These are phyloP conservation scores for Zosterops japonicus DNA, from an alignment of 2,113 vertebrate genomes.

Conservation along the genomic window DNA sequence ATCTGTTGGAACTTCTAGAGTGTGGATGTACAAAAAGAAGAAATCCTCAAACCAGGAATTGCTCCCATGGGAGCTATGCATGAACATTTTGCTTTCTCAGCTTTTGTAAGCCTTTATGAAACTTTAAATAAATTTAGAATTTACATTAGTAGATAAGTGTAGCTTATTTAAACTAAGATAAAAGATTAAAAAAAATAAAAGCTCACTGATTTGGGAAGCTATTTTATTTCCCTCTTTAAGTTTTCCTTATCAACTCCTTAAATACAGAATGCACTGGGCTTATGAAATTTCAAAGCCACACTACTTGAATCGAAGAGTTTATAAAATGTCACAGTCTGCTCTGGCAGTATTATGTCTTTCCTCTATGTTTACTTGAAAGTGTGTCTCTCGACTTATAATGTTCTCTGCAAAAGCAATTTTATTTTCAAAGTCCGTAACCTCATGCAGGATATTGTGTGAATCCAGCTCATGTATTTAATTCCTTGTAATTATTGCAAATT, in stretches of 20 bases:
- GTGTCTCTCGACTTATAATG: background rate
- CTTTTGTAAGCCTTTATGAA: background rate
- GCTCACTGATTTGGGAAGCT: background rate
- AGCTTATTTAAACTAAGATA: background rate
- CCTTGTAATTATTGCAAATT: background rate
- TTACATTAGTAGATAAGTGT: background rate
- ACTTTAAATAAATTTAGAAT: background rate
- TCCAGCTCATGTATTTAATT: background rate
- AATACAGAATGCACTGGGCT: background rate
- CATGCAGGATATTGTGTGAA: background rate
- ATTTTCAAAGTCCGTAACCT: background rate
- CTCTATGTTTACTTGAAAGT: background rate
- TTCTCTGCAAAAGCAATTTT: background rate
- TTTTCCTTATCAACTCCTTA: background rate
- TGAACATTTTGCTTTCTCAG: background rate
- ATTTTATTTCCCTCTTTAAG: background rate
- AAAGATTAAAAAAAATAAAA: background rate
- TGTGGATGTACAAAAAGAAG: background rate
- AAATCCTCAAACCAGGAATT: background rate
- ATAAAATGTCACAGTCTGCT: background rate
- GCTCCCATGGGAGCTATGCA: accelerated
- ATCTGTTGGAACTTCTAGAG: background rate
- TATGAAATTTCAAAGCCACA: background rate
- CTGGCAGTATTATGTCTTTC: background rate
- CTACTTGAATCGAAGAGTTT: background rate